Percentiles rank a stretch among this genome's conserved stretches.
Evolutionary conservation across 35 echinoderm and acorn worm genomes (phyloP).

Genomic region (Stichopus chloronotus): DNA sequence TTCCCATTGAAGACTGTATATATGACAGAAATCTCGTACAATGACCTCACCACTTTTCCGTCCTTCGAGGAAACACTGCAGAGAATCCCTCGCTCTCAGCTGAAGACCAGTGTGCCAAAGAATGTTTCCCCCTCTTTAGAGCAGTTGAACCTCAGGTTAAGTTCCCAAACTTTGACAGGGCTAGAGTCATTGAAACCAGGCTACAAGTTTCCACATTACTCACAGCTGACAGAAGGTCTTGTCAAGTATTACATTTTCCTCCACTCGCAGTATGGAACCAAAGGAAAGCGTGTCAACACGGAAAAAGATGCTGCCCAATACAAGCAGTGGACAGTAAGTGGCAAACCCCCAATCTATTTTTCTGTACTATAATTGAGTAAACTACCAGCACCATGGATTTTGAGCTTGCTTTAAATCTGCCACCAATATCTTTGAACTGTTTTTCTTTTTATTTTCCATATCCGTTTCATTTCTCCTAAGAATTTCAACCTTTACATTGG

Average conservation of each 20-base stretch:
- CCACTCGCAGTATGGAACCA: neutral
- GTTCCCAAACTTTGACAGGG: neutral
- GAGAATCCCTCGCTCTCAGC: neutral
- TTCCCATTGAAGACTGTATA: neutral
- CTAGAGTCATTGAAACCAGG: slow-evolving; percentile 28
- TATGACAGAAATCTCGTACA: neutral
- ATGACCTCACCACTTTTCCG: neutral
- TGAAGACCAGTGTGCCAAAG: neutral
- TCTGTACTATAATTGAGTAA: no score
- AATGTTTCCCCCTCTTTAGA: neutral
- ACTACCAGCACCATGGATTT: no score
- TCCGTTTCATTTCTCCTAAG: no score
- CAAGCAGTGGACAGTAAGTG: slow-evolving; percentile 42
- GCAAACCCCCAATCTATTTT: neutral
- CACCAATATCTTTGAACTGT: neutral
- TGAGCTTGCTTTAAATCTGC: no score
- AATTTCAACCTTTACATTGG: no score
- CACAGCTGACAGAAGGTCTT: slow-evolving; percentile 44
- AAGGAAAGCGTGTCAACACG: neutral
- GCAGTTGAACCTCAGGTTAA: neutral
- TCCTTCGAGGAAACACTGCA: neutral
- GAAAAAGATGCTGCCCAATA: slow-evolving; percentile 16
- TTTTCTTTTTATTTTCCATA: no score
- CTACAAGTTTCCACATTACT: slow-evolving; percentile 41
- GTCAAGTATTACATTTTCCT: slow-evolving; percentile 20